Conservation (phyloP, 64 coral and sea anemone species). For the Montipora cactus region DNA sequence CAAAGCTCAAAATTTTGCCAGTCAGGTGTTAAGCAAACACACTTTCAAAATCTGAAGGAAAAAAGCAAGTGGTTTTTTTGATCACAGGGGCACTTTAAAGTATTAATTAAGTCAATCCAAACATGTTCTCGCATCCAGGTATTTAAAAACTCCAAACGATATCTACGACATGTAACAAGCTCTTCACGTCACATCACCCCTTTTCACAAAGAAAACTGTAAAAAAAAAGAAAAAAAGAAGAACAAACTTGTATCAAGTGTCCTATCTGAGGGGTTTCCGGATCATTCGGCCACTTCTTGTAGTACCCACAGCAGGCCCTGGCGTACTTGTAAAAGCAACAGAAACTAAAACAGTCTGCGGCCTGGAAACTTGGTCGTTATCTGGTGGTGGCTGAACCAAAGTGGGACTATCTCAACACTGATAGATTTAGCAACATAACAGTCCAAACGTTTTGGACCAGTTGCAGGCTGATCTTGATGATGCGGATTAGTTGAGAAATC, state of each 20-base stretch:
- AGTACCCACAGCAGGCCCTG: neutral
- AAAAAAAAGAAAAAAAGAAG: too few species aligned
- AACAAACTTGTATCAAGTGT: neutral
- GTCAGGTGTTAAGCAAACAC: too few species aligned
- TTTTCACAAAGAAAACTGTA: too few species aligned
- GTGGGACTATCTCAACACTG: neutral
- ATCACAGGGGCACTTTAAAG: too few species aligned
- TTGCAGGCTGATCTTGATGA: neutral
- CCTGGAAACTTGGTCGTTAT: neutral
- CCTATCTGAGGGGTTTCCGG: neutral
- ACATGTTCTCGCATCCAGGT: too few species aligned
- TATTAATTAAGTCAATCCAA: too few species aligned
- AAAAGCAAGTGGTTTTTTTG: too few species aligned
- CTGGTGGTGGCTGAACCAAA: neutral
- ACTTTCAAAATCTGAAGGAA: too few species aligned
- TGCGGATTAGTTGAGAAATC: neutral
- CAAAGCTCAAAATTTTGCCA: too few species aligned
- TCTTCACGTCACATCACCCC: too few species aligned
- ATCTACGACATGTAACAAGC: too few species aligned
- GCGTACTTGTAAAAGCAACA: neutral
- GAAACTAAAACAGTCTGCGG: neutral
- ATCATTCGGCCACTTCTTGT: neutral
- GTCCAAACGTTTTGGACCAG: neutral
- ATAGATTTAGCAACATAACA: neutral
- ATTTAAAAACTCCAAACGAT: too few species aligned